phyloP scores from a whole-genome alignment of 1,140 invertebrate genomes.

The Armadillidium nasatum region DNA sequence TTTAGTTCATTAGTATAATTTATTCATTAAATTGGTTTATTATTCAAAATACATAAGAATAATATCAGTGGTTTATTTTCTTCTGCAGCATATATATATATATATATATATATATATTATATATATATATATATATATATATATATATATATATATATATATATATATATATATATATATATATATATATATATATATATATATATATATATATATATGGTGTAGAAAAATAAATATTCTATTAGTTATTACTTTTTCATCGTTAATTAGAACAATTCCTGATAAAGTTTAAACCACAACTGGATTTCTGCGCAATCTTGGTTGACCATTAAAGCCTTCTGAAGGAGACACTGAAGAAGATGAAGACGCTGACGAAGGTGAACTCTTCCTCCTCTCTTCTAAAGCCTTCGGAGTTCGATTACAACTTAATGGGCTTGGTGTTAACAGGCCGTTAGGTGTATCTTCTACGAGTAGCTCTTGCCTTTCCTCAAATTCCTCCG shows the following conservation, averaged over 20 bases:
- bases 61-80: not conserved
- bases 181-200: not conserved
- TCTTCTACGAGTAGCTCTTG: not conserved
- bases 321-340: not conserved
- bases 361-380: not conserved
- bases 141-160: not conserved
- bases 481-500: not conserved
- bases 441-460: not conserved
- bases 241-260: not conserved
- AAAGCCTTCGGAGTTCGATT: not conserved
- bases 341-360: not conserved
- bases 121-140: not conserved
- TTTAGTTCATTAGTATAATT: not conserved
- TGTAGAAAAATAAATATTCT: not conserved
- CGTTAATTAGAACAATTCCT: not conserved
- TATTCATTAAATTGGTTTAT: not conserved
- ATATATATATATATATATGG: constrained; percentile 7
- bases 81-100: not conserved
- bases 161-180: constrained; percentile 5
- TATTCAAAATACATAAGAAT: not conserved
- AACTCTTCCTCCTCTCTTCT: not conserved
- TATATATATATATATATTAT: not conserved
- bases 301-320: not conserved
- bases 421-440: not conserved
- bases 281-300: not conserved